A percentile compares a stretch with the other conserved stretches of the same genome.
Conservation (phyloP, 2,888 invertebrate genomes). For the Ormyrus labotus region DNA sequence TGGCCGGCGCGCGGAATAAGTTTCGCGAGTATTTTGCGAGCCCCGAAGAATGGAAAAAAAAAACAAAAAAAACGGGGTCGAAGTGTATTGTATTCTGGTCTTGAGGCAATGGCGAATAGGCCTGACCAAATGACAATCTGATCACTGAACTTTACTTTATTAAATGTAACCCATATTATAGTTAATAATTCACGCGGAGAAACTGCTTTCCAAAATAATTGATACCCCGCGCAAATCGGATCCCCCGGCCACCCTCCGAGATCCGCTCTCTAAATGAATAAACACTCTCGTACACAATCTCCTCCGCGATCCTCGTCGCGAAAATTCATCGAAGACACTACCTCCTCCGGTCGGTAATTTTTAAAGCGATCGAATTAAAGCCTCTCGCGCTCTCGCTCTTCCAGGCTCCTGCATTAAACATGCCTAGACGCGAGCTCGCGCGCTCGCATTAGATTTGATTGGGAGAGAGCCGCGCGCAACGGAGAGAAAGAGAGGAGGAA, state of each 20-base stretch:
- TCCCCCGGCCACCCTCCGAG: neutral
- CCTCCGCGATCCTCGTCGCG: neutral
- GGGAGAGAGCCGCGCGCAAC: slow-evolving; percentile 45
- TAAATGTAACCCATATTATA: too few species aligned
- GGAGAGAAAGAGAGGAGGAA: neutral
- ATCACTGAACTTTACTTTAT: too few species aligned
- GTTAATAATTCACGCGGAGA: neutral
- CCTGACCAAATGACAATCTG: too few species aligned
- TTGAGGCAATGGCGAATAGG: too few species aligned
- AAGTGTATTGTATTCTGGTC: too few species aligned
- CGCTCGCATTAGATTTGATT: slow-evolving; percentile 70
- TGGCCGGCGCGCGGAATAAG: neutral
- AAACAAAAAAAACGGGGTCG: too few species aligned
- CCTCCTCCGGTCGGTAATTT: slow-evolving; percentile 44
- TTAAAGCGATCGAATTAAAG: slow-evolving; percentile 56
- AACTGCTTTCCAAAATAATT: neutral
- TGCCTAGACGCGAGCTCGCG: slow-evolving; percentile 56
- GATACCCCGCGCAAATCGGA: neutral
- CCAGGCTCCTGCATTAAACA: slow-evolving; percentile 38
- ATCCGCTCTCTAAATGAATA: slow-evolving; percentile 30
- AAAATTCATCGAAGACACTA: slow-evolving; percentile 50
- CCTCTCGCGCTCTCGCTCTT: neutral
- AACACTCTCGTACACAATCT: slow-evolving; percentile 1
- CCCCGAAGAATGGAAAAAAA: neutral
- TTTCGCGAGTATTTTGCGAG: neutral